Percentiles rank a stretch among this genome's conserved stretches.
Conservation (phyloP, 1,140 invertebrate species). For the Drosophila oshimai region DNA sequence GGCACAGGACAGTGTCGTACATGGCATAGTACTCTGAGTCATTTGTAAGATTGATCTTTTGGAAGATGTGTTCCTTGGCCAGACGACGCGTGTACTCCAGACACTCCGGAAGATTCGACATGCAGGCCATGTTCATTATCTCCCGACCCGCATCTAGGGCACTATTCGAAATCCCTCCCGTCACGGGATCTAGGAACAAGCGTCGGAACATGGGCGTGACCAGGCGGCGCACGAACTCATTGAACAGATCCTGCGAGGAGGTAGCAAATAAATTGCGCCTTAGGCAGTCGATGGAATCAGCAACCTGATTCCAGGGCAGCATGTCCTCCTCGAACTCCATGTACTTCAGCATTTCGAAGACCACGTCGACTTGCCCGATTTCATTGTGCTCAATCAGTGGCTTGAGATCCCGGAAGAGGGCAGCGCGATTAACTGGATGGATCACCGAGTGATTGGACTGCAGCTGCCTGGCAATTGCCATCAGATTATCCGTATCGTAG, state of each 20-base stretch:
- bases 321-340: constrained; percentile 84
- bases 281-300: constrained; percentile 41
- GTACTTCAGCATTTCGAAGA: constrained; percentile 84
- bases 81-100: constrained; percentile 46
- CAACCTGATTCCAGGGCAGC: constrained; percentile 85
- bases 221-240: constrained; percentile 58
- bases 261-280: constrained; percentile 51
- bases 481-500: constrained; percentile 85
- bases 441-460: constrained; percentile 83
- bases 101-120: constrained; percentile 60
- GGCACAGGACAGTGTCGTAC: constrained; percentile 51
- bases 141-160: neutral
- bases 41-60: constrained; percentile 11
- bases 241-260: constrained; percentile 82
- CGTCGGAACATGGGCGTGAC: constrained; percentile 62
- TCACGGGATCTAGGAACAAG: constrained; percentile 1
- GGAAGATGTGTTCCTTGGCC: constrained; percentile 57
- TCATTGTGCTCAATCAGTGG: constrained; percentile 72
- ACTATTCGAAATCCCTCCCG: neutral
- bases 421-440: constrained; percentile 85
- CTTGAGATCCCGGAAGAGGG: constrained; percentile 85
- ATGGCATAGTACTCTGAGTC: constrained; percentile 40
- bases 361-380: constrained; percentile 66
- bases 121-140: constrained; percentile 57
- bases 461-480: constrained; percentile 83